Evolutionary conservation across 2,797 vertebrate genomes (phyloP).

Genomic region (Cossypha heuglini): DNA sequence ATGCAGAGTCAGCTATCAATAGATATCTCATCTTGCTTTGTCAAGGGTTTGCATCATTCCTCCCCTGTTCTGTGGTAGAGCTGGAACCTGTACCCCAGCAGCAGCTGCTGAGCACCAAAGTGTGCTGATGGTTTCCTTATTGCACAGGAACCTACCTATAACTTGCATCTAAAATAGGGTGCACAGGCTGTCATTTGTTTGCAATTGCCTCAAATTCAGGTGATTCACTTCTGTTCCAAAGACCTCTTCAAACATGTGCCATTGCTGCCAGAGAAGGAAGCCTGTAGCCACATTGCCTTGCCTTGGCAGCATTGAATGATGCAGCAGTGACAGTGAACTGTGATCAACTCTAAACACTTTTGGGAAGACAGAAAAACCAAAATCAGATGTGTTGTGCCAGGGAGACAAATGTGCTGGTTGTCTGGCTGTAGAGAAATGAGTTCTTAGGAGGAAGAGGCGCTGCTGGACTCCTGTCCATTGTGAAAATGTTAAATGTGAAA

Average conservation of each 20-base stretch:
- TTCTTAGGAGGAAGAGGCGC: background rate
- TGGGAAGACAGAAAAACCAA: background rate
- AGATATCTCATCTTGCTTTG: background rate
- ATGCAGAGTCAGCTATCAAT: rapidly evolving
- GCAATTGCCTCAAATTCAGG: background rate
- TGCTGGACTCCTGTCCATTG: background rate
- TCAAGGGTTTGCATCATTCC: background rate
- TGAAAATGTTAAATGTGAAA: background rate
- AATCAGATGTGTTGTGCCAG: background rate
- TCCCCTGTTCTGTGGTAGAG: background rate
- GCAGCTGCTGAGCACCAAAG: background rate
- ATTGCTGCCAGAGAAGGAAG: background rate
- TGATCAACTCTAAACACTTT: background rate
- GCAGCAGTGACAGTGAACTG: background rate
- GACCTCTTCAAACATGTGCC: background rate
- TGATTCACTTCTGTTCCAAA: background rate
- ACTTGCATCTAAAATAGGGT: background rate
- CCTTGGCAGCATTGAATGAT: background rate
- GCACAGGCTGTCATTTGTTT: background rate
- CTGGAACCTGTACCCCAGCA: background rate
- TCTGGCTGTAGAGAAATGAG: background rate
- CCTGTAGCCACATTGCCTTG: background rate
- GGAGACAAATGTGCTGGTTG: background rate
- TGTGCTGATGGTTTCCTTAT: background rate
- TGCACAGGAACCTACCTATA: background rate